Evolutionary conservation across 2,888 invertebrate species (phyloP).

Genomic region (Drosophila parthenogenetica): DNA sequence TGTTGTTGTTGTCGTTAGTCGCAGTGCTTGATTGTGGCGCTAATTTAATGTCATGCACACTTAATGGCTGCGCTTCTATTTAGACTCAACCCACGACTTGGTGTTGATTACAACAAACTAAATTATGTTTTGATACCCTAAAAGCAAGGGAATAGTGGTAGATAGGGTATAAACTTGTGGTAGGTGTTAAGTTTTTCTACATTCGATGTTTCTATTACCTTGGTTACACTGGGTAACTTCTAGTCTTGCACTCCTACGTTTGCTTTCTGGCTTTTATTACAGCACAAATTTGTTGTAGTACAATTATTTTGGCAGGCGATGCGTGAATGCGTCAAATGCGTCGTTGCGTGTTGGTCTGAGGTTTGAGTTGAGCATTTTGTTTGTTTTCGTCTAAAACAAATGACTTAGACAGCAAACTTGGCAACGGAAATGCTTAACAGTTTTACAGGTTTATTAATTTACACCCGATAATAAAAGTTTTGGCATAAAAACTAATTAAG

Average conservation of each 20-base stretch:
- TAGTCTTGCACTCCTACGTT: background rate
- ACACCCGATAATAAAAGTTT: constrained; percentile 44
- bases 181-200: too few species aligned
- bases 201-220: too few species aligned
- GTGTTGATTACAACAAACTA: constrained; percentile 72
- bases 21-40: constrained; percentile 61
- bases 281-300: constrained; percentile 46
- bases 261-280: constrained; percentile 52
- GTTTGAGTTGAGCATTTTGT: constrained; percentile 41
- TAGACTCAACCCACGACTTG: constrained; percentile 31
- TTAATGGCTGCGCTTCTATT: constrained; percentile 49
- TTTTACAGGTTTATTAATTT: constrained; percentile 75
- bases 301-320: constrained; percentile 71
- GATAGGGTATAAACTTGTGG: too few species aligned
- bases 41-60: constrained; percentile 75
- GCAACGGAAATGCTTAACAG: constrained; percentile 57
- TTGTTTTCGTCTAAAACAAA: constrained; percentile 25
- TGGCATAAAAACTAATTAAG: constrained; percentile 34
- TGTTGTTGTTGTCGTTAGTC: constrained; percentile 20
- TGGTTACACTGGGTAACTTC: background rate
- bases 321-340: constrained; percentile 72
- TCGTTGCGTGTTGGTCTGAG: constrained; percentile 48
- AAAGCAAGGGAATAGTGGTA: too few species aligned
- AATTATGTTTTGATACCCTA: constrained; percentile 36
- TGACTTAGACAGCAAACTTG: constrained; percentile 55